Percentiles rank a stretch among this genome's conserved stretches.
These are phyloP conservation scores for Meloidogyne chitwoodi DNA, from an alignment of 1,140 invertebrate genomes.

Conservation along the genomic window DNA sequence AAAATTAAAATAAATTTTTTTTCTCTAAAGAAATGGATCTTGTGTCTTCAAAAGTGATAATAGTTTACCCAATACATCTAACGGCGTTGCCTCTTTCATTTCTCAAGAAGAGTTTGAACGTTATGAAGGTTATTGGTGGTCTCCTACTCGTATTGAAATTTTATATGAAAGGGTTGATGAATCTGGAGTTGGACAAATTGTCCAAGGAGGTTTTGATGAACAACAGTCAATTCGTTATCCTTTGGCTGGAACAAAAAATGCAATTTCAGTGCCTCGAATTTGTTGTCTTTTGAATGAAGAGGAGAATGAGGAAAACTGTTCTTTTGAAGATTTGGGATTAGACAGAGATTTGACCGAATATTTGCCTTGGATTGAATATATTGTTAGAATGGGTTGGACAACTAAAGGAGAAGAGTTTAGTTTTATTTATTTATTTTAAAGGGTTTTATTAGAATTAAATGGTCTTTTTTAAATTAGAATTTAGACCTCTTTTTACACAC, in stretches of 20 bases:
- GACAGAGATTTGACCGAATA: constrained; percentile 13
- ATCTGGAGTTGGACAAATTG: constrained; percentile 18
- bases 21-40: constrained; percentile 6
- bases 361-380: constrained; percentile 43
- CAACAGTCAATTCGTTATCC: constrained; percentile 39
- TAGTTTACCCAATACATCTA: constrained; percentile 24
- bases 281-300: constrained; percentile 16
- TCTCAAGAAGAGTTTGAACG: constrained; percentile 47
- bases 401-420: constrained; percentile 31
- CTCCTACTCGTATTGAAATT: constrained; percentile 28
- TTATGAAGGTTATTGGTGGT: constrained; percentile 49
- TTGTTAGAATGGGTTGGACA: constrained; percentile 35
- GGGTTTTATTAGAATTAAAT: background rate
- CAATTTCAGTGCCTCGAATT: constrained; percentile 23
- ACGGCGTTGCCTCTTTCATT: constrained; percentile 41
- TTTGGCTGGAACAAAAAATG: constrained; percentile 34
- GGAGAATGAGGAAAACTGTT: background rate
- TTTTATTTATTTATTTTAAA: background rate
- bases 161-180: constrained; percentile 47
- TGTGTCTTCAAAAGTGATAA: constrained; percentile 30
- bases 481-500: no score
- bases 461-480: no score
- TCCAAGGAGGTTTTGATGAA: constrained; percentile 8
- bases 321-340: constrained; percentile 25
- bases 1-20: no score